Evolutionary conservation across 2,113 vertebrate species (phyloP).

Genomic region (Actenoides lindsayi): DNA sequence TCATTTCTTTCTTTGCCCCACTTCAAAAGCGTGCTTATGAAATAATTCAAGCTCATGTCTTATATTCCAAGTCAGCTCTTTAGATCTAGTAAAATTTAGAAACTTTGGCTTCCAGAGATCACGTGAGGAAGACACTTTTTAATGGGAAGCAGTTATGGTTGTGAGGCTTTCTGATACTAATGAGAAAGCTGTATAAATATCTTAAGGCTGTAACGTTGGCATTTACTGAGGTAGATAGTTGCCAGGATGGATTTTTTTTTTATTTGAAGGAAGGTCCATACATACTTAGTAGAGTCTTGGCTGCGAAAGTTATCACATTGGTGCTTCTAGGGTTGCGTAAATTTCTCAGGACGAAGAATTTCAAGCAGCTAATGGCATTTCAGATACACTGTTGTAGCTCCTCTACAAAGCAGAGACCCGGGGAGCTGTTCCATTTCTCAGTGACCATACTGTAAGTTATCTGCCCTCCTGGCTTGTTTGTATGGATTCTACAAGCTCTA

Average conservation of each 20-base stretch:
- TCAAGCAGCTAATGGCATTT: neutral
- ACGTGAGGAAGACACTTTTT: neutral
- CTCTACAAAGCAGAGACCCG: neutral
- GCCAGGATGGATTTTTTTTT: neutral
- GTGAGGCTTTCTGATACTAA: neutral
- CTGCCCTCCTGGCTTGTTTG: neutral
- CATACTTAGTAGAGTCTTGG: neutral
- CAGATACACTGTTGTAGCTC: neutral
- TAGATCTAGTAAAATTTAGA: neutral
- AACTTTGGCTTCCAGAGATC: neutral
- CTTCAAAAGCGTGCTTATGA: neutral
- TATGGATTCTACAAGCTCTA: neutral
- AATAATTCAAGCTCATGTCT: neutral
- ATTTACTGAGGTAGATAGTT: neutral
- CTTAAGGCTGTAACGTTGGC: neutral
- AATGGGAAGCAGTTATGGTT: neutral
- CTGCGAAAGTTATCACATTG: neutral
- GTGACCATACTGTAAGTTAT: neutral
- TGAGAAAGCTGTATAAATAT: neutral
- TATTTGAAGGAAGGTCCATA: neutral
- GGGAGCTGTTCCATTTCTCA: neutral
- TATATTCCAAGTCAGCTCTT: neutral
- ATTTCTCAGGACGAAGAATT: neutral
- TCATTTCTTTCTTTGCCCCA: neutral
- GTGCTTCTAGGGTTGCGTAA: neutral